These are phyloP conservation scores for Colletes collaris DNA, from an alignment of 2,888 invertebrate species.

Conservation along the genomic window DNA sequence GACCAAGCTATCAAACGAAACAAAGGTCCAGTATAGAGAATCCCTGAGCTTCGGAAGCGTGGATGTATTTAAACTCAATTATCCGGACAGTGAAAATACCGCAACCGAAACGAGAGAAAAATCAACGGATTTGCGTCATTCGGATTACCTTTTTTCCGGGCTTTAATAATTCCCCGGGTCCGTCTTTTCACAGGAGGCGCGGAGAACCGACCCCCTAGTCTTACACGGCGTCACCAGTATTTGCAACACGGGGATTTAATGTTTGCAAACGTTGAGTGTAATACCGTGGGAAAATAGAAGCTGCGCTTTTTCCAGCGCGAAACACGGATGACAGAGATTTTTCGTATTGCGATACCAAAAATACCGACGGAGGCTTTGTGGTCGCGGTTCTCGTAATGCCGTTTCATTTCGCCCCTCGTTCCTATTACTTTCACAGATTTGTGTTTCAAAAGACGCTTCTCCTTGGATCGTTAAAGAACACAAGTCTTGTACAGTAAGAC, in stretches of 20 bases:
- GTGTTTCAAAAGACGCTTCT: not conserved
- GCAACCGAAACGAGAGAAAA: conserved; percentile 5
- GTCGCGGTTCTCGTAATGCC: not conserved
- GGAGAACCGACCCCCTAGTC: not conserved
- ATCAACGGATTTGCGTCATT: conserved; percentile 20
- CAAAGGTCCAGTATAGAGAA: no score
- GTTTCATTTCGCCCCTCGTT: not conserved
- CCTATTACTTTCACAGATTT: not conserved
- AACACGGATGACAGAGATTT: not conserved
- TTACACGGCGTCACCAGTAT: conserved; percentile 24
- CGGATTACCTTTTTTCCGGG: conserved; percentile 19
- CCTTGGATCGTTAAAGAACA: no score
- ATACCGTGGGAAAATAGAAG: conserved; percentile 13
- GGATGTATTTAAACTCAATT: conserved; percentile 15
- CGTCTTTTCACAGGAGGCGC: conserved; percentile 8
- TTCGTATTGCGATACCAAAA: conserved; percentile 6
- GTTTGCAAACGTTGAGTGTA: conserved; percentile 42
- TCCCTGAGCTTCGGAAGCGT: no score
- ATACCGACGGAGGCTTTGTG: not conserved
- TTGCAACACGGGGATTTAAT: conserved; percentile 50
- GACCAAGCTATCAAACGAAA: no score
- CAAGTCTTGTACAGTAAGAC: no score
- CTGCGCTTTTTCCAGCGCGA: not conserved
- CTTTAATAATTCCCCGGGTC: conserved; percentile 37
- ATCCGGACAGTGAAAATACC: not conserved